Base-by-base conservation (phyloP, 1,140 invertebrate species). In the Drosophila orosa region DNA sequence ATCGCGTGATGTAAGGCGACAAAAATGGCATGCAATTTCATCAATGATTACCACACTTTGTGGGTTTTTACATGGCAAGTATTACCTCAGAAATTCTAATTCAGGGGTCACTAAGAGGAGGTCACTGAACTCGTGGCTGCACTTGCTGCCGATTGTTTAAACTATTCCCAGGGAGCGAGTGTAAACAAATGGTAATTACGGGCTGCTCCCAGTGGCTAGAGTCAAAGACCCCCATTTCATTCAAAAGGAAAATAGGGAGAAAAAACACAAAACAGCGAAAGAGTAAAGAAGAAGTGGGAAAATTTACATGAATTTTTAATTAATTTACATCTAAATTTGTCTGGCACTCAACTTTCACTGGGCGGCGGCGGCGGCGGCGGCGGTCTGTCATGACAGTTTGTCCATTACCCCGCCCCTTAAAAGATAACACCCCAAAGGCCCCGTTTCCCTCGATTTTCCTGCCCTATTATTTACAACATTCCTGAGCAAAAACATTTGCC, bases 401-500 rank as follows among this genome's bases (percentile, higher is more conserved):
- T 66, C 65, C 60, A 61, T 25, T 27, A 45, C 27, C 22, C 55
- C 39, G 12, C 22, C 56, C 59, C 55, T 37, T 12, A 7, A 33
- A 37, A 39, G 3, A 13, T 6, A 54, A 57, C 22, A 15, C 62
- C 40, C 31, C 19, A 22, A 5, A 22, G 19, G 8, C 13, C 29
- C 27, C 44, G 3, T 1, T 2, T 7, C 27, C n/a, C 48, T 15
- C 48, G 17, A 2, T 22, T 22, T 52, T 8, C 17, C 29, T 19
- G 31, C 19, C 47, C 50, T 56, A 69, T 71, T 57, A 54, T 37
- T 72, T 33, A 57, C 66, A 56, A 59, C 60, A 75, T 75, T 77
- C 62, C 74, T 47, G 48, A 48, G 27, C 37, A 54, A 44, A 79
- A 84, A 80, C 75, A 80, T 80, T 50, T 39, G 77, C 59, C 61